Evolutionary conservation across 2,888 invertebrate genomes (phyloP), one percentile per base, ranked within the genome.

Genomic region (Lysandra bellargus): DNA sequence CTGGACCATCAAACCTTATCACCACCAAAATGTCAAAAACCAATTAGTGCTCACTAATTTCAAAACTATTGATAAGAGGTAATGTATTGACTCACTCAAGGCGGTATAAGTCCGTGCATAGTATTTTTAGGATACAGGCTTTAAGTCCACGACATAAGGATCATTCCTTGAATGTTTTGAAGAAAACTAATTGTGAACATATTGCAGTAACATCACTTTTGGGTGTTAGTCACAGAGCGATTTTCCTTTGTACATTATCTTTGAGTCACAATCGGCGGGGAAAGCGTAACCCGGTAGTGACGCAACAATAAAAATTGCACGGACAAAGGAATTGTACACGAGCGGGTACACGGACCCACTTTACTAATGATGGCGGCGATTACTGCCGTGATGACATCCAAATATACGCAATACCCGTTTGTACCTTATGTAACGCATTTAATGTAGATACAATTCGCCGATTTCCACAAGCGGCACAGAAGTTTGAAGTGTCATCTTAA

Each of bases 251-350:
- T 87, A 84, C 83, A 85, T 87, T 85, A 87, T 87, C 84, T 86
- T 86, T 91, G 90, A 91, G 87, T 91, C 91, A 87, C 87, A 87
- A 89, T 88, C 91, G 88, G 89, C 87, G 88, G 92, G 91, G 94
- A 94, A 94, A 94, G 94, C 90, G 87, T 86, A 89, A 87, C 88
- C 88, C 87, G 88, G 88, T 85, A 79, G 87, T 92, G 93, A 93
- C 89, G 92, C 90, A 93, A 93, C 92, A 91, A 92, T 93, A 89
- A 92, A 92, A 92, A 91, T 89, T 90, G 87, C 88, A 86, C 84
- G 87, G 91, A 94, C 94, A 94, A 94, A 93, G 92, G 91, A 93
- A 93, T 93, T 91, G 89, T 85, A 83, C 84, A 75, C 84, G 85
- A 85, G 83, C 86, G 87, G 87, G 88, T 86, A 89, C 84, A 83